phyloP scores from a whole-genome alignment of 2,113 vertebrate species.

The Tachysurus fulvidraco region DNA sequence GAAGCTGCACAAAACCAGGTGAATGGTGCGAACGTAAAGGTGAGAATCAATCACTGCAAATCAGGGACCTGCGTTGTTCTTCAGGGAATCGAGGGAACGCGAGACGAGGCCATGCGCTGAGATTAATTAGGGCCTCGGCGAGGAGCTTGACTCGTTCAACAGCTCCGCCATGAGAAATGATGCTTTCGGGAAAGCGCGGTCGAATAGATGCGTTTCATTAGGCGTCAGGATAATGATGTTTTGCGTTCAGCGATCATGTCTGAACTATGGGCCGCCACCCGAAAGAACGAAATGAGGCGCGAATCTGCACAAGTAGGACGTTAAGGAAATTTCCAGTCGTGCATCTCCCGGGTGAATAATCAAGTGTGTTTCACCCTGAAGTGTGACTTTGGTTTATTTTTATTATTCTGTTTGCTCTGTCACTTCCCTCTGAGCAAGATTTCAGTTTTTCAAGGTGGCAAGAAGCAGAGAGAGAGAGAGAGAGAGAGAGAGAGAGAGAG shows the following conservation, averaged over 20 bases:
- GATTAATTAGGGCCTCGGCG: slow-evolving; percentile 51
- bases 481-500: background rate
- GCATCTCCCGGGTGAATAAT: slow-evolving; percentile 18
- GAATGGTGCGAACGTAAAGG: slow-evolving; percentile 71
- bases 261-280: slow-evolving; percentile 34
- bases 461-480: background rate
- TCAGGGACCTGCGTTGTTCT: slow-evolving; percentile 60
- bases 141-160: slow-evolving; percentile 57
- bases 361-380: slow-evolving; percentile 35
- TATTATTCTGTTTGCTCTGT: slow-evolving; percentile 33
- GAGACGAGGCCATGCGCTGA: slow-evolving; percentile 12
- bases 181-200: slow-evolving; percentile 54
- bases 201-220: slow-evolving; percentile 47
- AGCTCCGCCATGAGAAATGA: slow-evolving; percentile 52
- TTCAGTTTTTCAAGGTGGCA: background rate
- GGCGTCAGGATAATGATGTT: slow-evolving; percentile 39
- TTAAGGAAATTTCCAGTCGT: slow-evolving; percentile 21
- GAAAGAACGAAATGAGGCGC: slow-evolving; percentile 26
- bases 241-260: slow-evolving; percentile 38
- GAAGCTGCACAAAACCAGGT: slow-evolving; percentile 69
- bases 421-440: slow-evolving; percentile 24
- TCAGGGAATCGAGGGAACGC: slow-evolving; percentile 38
- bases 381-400: slow-evolving; percentile 50
- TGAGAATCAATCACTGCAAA: slow-evolving; percentile 73
- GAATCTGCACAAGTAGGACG: slow-evolving; percentile 16